Percentiles rank a stretch among this genome's conserved stretches.
Evolutionary conservation across 2,888 invertebrate genomes (phyloP).

Genomic region (Agrochola lota): DNA sequence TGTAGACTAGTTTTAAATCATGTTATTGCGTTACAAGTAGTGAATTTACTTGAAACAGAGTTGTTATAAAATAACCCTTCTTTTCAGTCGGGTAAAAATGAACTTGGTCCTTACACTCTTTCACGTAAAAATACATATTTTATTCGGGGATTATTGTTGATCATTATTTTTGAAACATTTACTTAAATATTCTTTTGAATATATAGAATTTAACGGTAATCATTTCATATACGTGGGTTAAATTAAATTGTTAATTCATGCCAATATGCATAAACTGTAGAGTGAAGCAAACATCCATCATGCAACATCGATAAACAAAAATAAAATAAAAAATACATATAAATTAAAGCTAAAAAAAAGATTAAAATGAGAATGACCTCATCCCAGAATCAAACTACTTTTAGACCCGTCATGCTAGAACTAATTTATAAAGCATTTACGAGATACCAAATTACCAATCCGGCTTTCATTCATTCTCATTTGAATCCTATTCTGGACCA

Average conservation of each 20-base stretch:
- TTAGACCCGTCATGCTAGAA: slow-evolving; percentile 72
- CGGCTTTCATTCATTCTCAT: slow-evolving; percentile 84
- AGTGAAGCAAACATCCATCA: slow-evolving; percentile 86
- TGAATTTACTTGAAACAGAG: not conserved
- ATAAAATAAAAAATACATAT: slow-evolving; percentile 73
- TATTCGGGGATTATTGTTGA: slow-evolving; percentile 55
- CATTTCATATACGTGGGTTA: slow-evolving; percentile 65
- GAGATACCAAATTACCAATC: slow-evolving; percentile 49
- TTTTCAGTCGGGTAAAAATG: not conserved
- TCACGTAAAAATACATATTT: slow-evolving; percentile 31
- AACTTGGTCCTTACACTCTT: slow-evolving; percentile 41
- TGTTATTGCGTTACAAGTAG: not conserved
- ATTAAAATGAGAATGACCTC: slow-evolving; percentile 89
- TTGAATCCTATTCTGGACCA: slow-evolving; percentile 83
- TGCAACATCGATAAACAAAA: slow-evolving; percentile 85
- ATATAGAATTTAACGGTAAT: slow-evolving; percentile 52
- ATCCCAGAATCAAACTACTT: slow-evolving; percentile 74
- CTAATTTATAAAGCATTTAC: slow-evolving; percentile 64
- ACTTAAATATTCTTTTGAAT: slow-evolving; percentile 56
- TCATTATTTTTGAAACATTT: slow-evolving; percentile 49
- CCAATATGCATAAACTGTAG: slow-evolving; percentile 83
- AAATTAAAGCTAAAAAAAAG: slow-evolving; percentile 74
- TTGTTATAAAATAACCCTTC: not conserved
- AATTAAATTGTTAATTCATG: slow-evolving; percentile 77
- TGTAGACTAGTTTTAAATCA: not conserved